Conservation (phyloP, 2,888 invertebrate species). For the Julus scanicus region DNA sequence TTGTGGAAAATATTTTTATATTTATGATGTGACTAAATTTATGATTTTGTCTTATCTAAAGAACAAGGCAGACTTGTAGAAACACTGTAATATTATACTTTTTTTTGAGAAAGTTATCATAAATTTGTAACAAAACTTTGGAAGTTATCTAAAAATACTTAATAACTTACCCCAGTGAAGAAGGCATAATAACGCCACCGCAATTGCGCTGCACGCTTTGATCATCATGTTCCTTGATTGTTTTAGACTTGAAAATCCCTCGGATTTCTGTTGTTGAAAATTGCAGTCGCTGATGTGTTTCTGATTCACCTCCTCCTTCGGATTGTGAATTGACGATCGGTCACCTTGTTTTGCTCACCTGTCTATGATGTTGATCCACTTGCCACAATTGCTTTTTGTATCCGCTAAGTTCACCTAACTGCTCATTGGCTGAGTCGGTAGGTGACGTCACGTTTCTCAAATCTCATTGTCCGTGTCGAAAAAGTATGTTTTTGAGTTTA, state of each 20-base stretch:
- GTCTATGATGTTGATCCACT: conserved; percentile 45
- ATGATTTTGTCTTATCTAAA: too few species aligned
- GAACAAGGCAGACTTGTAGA: too few species aligned
- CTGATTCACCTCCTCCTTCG: conserved; percentile 2
- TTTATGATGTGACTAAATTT: too few species aligned
- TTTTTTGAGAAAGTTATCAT: too few species aligned
- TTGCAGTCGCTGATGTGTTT: neutral
- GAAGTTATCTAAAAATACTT: too few species aligned
- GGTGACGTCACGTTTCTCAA: conserved; percentile 3
- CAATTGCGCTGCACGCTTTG: conserved; percentile 41
- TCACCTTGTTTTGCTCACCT: conserved; percentile 30
- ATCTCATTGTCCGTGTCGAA: neutral
- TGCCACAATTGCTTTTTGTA: conserved; percentile 50
- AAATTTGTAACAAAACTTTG: too few species aligned
- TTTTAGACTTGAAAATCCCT: neutral
- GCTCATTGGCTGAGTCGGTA: neutral
- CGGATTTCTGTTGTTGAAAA: neutral
- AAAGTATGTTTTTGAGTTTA: neutral
- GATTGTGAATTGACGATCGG: neutral
- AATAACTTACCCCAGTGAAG: neutral
- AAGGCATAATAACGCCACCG: neutral
- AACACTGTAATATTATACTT: too few species aligned
- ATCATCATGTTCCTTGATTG: neutral
- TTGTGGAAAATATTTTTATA: too few species aligned
- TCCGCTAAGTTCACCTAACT: neutral